phyloP scores from a whole-genome alignment of 1,140 invertebrate genomes.

The Diuraphis noxia region DNA sequence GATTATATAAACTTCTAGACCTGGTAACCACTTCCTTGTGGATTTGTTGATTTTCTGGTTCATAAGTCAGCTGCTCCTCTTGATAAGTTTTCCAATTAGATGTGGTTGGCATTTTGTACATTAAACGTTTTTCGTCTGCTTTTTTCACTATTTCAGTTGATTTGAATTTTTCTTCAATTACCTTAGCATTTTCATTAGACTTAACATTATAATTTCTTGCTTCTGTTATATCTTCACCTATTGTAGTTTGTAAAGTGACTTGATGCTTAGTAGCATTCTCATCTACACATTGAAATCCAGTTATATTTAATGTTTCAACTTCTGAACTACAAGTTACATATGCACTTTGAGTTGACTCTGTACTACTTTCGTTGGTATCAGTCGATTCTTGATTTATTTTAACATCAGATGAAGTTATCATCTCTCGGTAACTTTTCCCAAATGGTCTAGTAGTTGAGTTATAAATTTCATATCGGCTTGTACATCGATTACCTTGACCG shows the following conservation, averaged over 20 bases:
- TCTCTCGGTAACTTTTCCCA: conserved; percentile 55
- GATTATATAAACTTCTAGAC: conserved; percentile 57
- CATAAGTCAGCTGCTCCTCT: conserved; percentile 58
- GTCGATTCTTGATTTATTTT: conserved; percentile 12
- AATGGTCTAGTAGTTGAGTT: conserved; percentile 55
- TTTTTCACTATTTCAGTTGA: conserved; percentile 28
- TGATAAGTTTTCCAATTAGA: conserved; percentile 47
- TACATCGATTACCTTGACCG: conserved; percentile 25
- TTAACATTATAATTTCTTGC: conserved; percentile 51
- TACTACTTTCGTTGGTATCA: conserved; percentile 32
- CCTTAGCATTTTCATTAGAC: neutral
- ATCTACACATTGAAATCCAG: conserved; percentile 54
- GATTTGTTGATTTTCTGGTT: conserved; percentile 56
- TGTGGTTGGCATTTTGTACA: conserved; percentile 52
- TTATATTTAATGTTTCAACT: conserved; percentile 51
- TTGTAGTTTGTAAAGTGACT: conserved; percentile 30
- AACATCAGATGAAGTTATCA: conserved; percentile 3
- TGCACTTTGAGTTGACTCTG: conserved; percentile 39
- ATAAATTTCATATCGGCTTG: conserved; percentile 56
- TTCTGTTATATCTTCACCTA: conserved; percentile 41
- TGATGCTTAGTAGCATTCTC: conserved; percentile 32
- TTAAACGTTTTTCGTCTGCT: neutral
- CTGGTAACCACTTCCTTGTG: conserved; percentile 56
- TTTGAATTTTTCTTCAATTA: neutral
- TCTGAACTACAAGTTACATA: conserved; percentile 53